Evolutionary conservation across 1,140 invertebrate species (phyloP), one percentile per base, ranked within the genome.

Genomic region (Colletes gigas): DNA sequence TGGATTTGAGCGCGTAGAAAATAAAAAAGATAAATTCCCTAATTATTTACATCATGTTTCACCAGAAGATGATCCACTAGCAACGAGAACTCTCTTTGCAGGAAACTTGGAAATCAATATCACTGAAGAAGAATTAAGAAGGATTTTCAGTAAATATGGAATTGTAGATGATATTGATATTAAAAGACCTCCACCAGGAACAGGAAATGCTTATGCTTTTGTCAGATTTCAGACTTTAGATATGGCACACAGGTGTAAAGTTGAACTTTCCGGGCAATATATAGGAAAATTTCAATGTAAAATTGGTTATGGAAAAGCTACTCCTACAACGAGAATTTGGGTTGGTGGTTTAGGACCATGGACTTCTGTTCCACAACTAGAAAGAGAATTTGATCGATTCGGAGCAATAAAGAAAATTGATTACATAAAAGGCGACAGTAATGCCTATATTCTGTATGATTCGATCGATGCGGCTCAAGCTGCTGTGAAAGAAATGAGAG

Each of bases 251-350:
- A 94, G 98, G 82, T 98, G 98, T n/a, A 99, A 99, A 94, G 97
- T 99, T 14, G 98, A 99, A 93, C 94, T 99, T 52, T 99, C 98
- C 17, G 98, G 98, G 2, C 98, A 99, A 90, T 99, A 99, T 90
- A 99, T 99, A 92, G 98, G 98, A 8, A 99, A 99, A 93, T 99
- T 99, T 91, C 98, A 99, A 93, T 99, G 98, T 93, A 99, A 99
- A 94, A 99, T 99, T 92, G 99, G 99, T 44, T 99, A 99, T 93
- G 99, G 99, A 8, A 99, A 99, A 94, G 98, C 98, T 0, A 99
- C 98, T 21, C 98, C 98, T 0, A 99, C 98, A 0, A 98, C 97
- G 17, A 95, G 98, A 82, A 97, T 99, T 76, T 99, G 99, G 99
- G 97, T 99, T 1, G 99, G 99, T 81, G 98, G 98, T 52, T 94